Conservation (phyloP, 2,888 invertebrate species). For the Bombylius major region DNA sequence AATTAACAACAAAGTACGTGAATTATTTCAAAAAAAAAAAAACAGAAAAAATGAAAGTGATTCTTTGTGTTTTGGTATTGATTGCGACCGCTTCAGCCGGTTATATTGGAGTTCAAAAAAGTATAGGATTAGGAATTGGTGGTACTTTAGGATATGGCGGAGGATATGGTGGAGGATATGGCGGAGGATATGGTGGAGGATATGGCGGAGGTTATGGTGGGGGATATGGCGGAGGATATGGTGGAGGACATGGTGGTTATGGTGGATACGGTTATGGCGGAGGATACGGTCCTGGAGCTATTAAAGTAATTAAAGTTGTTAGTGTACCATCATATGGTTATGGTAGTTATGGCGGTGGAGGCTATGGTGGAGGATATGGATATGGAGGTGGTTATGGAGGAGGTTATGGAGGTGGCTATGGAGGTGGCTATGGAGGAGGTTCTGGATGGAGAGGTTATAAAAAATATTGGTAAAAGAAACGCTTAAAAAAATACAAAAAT, state of each 20-base stretch:
- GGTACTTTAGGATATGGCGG: background rate
- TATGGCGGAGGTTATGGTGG: background rate
- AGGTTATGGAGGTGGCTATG: background rate
- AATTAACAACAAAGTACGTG: too few species aligned
- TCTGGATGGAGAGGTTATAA: too few species aligned
- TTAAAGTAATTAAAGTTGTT: too few species aligned
- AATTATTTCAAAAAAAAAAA: too few species aligned
- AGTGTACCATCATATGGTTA: background rate
- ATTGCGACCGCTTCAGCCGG: background rate
- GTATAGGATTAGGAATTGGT: constrained; percentile 15
- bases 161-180: constrained; percentile 1
- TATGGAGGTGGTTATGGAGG: background rate
- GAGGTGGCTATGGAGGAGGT: background rate
- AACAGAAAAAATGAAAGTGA: background rate
- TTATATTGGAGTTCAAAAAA: constrained; percentile 14
- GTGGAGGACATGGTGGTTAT: background rate
- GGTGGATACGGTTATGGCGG: background rate
- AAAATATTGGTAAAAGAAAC: too few species aligned
- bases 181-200: background rate
- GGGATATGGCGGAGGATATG: background rate
- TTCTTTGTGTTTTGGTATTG: background rate
- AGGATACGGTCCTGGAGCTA: too few species aligned
- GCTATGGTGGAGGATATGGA: background rate
- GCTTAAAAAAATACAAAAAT: too few species aligned
- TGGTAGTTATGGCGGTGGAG: background rate